phyloP scores from a whole-genome alignment of 2,797 vertebrate species.

The Poliocrania exsul region DNA sequence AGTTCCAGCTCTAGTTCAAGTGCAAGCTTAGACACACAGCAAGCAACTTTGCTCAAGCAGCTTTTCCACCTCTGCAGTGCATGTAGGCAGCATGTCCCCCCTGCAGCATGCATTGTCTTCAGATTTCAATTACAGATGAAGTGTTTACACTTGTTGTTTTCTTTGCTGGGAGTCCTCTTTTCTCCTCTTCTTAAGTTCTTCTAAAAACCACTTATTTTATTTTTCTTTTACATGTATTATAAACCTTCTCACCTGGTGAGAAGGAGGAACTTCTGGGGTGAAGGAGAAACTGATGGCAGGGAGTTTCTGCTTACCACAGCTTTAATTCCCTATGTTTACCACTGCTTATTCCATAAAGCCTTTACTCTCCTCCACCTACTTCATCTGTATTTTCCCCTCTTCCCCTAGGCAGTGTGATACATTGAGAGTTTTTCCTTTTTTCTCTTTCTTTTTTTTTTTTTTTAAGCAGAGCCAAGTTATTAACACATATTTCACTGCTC shows the following conservation, averaged over 20 bases:
- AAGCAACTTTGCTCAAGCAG: background rate
- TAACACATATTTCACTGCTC: background rate
- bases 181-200: background rate
- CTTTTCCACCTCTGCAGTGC: background rate
- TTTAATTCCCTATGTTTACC: background rate
- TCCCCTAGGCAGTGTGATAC: background rate
- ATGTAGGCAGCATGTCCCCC: background rate
- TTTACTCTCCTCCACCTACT: background rate
- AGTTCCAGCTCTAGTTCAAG: background rate
- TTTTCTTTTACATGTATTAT: background rate
- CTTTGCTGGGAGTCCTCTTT: background rate
- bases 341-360: background rate
- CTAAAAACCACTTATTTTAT: background rate
- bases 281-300: background rate
- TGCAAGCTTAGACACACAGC: background rate
- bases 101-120: background rate
- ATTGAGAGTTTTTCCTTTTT: background rate
- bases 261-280: background rate
- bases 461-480: background rate
- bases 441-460: background rate
- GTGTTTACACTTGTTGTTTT: background rate
- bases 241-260: background rate
- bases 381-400: background rate
- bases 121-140: background rate
- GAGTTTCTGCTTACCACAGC: background rate